Base-by-base conservation (phyloP, 2,888 invertebrate genomes). In the Drosophila monieri region DNA sequence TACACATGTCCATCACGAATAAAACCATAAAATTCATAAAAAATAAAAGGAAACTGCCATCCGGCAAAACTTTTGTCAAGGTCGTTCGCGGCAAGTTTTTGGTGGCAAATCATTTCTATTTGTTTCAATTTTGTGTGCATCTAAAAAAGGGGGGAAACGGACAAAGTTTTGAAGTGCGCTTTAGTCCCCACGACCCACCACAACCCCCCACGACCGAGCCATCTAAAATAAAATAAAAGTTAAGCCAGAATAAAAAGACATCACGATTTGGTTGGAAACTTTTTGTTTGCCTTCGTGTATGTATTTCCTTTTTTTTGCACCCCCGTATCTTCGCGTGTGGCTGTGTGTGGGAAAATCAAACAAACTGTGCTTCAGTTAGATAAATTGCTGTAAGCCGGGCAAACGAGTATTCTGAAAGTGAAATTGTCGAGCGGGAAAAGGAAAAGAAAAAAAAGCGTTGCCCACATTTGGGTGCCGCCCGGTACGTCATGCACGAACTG, bases 151-250 rank as follows among this genome's bases (percentile, higher is more conserved):
- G 25, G 39, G 23, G 6, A 32, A 53, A 30, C 47, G 47, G 21
- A 70, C 71, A 76, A 74, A 54, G 77, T 81, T 72, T 76, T 65
- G 55, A 57, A 68, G 66, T 69, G 52, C 37, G 41, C 58, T 46
- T 57, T 48, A 27, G 2, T 27, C 32, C 32, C 32, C 32, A 5
- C 27, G 4, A 23, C 21, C 25, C 6, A 27, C 48, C n/a, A n/a
- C n/a, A n/a, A n/a, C n/a, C n/a, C n/a, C n/a, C n/a, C n/a, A n/a
- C n/a, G n/a, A n/a, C 43, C 32, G 21, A 27, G 10, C 23, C 21
- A 39, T 55, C 58, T 62, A 60, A 72, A 78, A 78, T 78, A 67
- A 78, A 79, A 85, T 75, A 83, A 85, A 85, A 85, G 69, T 79
- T 74, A 64, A 70, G 53, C 51, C 59, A 72, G 77, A 78, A 74